These are phyloP conservation scores for Hypolimnas misippus DNA, from an alignment of 2,888 invertebrate genomes.

Conservation along the genomic window DNA sequence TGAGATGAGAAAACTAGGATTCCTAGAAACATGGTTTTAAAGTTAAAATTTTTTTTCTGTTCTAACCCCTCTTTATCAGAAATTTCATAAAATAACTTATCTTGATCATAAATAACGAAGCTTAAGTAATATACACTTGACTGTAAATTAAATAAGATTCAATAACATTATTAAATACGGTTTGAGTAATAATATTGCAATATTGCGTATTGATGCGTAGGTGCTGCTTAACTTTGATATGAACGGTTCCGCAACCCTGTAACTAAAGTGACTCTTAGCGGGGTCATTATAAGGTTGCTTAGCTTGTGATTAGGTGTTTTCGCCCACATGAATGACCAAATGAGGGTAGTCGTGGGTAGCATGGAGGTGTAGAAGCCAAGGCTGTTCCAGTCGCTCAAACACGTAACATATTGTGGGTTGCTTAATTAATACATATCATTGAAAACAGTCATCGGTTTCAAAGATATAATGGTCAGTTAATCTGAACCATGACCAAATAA, in stretches of 20 bases:
- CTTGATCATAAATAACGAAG: background rate
- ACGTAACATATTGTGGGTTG: conserved; percentile 70
- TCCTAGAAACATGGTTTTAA: background rate
- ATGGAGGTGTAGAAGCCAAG: conserved; percentile 81
- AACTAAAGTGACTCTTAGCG: conserved; percentile 69
- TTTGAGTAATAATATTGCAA: conserved; percentile 54
- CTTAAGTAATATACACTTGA: background rate
- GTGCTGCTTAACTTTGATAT: conserved; percentile 66
- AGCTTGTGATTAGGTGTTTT: conserved; percentile 71
- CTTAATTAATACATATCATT: conserved; percentile 70
- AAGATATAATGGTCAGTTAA: conserved; percentile 49
- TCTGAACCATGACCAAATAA: conserved; percentile 42
- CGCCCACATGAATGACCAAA: conserved; percentile 81
- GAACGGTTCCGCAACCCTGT: conserved; percentile 71
- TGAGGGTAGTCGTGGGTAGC: conserved; percentile 81
- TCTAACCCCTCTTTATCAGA: background rate
- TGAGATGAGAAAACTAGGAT: background rate
- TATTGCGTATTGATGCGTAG: conserved; percentile 67
- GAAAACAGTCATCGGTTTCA: conserved; percentile 62
- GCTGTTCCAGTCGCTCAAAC: conserved; percentile 76
- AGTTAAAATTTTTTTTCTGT: background rate
- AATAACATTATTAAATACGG: conserved; percentile 40
- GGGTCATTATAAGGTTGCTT: conserved; percentile 78
- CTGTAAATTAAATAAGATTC: conserved; percentile 25
- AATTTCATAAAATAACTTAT: background rate